phyloP scores from a whole-genome alignment of 2,797 vertebrate genomes.

The Neoniphon sammara region DNA sequence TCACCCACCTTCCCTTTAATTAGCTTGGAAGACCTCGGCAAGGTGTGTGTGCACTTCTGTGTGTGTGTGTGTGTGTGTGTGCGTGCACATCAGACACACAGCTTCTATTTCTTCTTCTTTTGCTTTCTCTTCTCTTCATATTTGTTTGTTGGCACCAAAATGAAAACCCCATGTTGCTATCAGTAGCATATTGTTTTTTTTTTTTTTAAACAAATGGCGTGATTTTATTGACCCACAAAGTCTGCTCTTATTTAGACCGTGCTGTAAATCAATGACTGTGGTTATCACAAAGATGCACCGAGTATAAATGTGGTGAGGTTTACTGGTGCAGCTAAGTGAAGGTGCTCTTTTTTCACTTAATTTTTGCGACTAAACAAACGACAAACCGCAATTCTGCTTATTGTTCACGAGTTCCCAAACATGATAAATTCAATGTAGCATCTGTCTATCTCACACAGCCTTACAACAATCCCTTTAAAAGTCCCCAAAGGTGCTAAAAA shows the following conservation, averaged over 20 bases:
- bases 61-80: conserved; percentile 43
- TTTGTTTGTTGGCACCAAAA: conserved; percentile 51
- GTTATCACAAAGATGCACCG: conserved; percentile 57
- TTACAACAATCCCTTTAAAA: conserved; percentile 23
- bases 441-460: conserved; percentile 30
- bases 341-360: conserved; percentile 35
- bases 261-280: conserved; percentile 59
- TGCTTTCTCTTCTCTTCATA: conserved; percentile 41
- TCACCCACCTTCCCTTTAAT: conserved; percentile 82
- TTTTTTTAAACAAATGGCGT: conserved; percentile 35
- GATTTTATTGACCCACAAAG: conserved; percentile 66
- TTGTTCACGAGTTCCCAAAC: conserved; percentile 45
- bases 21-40: conserved; percentile 81
- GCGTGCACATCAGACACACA: conserved; percentile 27
- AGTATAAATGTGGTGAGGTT: conserved; percentile 37
- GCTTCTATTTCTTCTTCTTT: conserved; percentile 46
- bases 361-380: conserved; percentile 50
- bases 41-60: conserved; percentile 54
- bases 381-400: conserved; percentile 41
- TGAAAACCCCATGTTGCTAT: conserved; percentile 64
- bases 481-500: conserved; percentile 29
- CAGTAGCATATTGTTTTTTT: conserved; percentile 35
- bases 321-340: conserved; percentile 14
- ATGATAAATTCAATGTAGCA: conserved; percentile 13
- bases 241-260: conserved; percentile 60